A percentile compares a stretch with the other conserved stretches of the same genome.
These are phyloP conservation scores for Hystrix cristata DNA, from an alignment of 2,113 vertebrate species.

Conservation along the genomic window DNA sequence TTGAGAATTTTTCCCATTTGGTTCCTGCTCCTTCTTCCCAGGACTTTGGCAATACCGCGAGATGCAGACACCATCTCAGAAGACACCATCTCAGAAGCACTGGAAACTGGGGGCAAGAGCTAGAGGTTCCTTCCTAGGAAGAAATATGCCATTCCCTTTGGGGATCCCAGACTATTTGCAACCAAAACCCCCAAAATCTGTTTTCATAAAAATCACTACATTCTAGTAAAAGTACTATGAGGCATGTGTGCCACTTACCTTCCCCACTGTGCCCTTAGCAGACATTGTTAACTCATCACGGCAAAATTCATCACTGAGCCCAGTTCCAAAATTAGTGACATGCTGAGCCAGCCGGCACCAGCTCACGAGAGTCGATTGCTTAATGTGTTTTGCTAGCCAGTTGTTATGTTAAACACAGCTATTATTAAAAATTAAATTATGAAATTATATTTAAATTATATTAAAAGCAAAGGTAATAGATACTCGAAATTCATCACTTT, in stretches of 20 bases:
- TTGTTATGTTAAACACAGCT: neutral
- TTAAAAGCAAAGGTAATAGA: slow-evolving; percentile 17
- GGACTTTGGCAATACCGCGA: neutral
- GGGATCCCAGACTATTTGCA: neutral
- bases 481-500: neutral
- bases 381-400: neutral
- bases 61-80: no score
- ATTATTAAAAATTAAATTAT: slow-evolving; percentile 29
- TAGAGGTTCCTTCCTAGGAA: neutral
- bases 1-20: neutral
- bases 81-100: neutral
- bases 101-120: neutral
- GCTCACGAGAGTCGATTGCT: neutral
- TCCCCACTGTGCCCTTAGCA: neutral
- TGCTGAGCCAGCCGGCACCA: neutral
- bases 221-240: neutral
- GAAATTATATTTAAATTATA: slow-evolving; percentile 1
- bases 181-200: neutral
- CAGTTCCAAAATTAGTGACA: neutral
- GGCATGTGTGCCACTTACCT: neutral
- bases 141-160: neutral
- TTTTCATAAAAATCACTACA: slow-evolving; percentile 10
- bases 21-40: neutral
- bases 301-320: neutral
- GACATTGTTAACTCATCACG: slow-evolving; percentile 18